These are phyloP conservation scores for Pipistrellus pipistrellus DNA, from an alignment of 2,797 vertebrate genomes.

Conservation along the genomic window DNA sequence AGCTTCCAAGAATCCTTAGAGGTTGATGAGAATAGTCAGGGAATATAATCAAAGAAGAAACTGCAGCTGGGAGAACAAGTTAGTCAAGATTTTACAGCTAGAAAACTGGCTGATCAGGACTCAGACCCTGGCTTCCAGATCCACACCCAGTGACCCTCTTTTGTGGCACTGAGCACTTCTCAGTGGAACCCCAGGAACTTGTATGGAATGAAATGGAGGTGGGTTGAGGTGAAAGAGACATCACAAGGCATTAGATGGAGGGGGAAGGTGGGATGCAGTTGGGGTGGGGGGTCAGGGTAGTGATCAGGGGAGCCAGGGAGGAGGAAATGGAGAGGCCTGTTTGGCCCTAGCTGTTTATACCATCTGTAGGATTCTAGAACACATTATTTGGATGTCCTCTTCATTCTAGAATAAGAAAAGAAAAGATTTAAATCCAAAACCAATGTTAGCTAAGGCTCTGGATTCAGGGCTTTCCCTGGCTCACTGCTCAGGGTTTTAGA, in stretches of 20 bases:
- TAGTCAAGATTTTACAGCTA: neutral
- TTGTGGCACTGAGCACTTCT: neutral
- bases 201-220: neutral
- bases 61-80: neutral
- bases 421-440: neutral
- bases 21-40: neutral
- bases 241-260: neutral
- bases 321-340: neutral
- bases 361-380: slow-evolving; percentile 23
- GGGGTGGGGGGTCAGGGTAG: neutral
- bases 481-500: neutral
- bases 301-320: neutral
- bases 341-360: neutral
- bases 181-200: neutral
- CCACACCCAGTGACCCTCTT: neutral
- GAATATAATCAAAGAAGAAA: neutral
- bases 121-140: neutral
- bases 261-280: no score
- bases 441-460: neutral
- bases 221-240: neutral
- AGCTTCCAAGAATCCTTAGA: neutral
- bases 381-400: neutral
- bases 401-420: slow-evolving; percentile 35
- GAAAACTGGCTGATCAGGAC: neutral
- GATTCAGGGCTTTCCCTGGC: neutral